Conservation (phyloP, 2,113 vertebrate genomes). For the Ceratotherium simum region DNA sequence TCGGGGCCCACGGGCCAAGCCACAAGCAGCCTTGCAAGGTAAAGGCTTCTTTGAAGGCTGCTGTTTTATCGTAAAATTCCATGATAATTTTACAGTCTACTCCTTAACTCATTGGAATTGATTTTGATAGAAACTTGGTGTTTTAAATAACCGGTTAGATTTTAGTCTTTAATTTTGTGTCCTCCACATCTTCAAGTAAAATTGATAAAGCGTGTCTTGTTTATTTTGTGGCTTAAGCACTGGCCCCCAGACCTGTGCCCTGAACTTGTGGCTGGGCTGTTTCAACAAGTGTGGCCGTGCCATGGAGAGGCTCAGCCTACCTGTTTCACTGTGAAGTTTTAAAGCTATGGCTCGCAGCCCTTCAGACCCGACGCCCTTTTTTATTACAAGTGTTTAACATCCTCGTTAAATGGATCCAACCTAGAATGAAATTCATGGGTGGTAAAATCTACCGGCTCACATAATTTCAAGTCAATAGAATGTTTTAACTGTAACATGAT, state of each 20-base stretch:
- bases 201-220: neutral
- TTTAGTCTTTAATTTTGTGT: neutral
- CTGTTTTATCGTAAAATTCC: neutral
- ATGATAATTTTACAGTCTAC: neutral
- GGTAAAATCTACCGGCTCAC: too few species aligned
- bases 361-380: neutral
- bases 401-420: neutral
- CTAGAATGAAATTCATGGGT: neutral
- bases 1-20: neutral
- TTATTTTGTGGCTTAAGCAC: neutral
- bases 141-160: neutral
- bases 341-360: neutral
- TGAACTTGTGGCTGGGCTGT: neutral
- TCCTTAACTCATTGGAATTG: neutral
- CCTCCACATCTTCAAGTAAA: neutral
- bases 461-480: neutral
- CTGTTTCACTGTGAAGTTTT: rapidly evolving
- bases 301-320: rapidly evolving
- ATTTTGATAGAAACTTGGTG: neutral
- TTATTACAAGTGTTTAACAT: neutral
- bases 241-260: neutral
- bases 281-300: rapidly evolving
- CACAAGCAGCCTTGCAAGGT: neutral
- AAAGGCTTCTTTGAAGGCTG: neutral
- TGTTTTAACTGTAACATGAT: neutral